Evolutionary conservation across 2,888 invertebrate genomes (phyloP).

Genomic region (Agelastica alni): DNA sequence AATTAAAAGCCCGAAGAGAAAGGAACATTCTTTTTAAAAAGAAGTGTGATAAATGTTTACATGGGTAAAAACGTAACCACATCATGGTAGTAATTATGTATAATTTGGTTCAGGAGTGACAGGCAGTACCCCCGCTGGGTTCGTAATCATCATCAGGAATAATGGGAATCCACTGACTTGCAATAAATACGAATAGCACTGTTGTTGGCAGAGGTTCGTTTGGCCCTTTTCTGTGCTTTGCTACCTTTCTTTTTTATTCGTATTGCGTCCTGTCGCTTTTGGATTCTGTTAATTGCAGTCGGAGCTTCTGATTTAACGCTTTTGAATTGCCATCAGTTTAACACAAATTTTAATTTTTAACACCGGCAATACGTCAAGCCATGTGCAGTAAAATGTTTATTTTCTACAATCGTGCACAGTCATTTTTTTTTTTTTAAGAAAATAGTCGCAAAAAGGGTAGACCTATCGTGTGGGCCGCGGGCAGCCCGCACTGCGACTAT

Average conservation of each 20-base stretch:
- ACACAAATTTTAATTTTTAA: conserved; percentile 42
- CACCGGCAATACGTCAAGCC: conserved; percentile 36
- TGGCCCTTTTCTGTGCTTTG: background rate
- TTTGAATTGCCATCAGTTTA: conserved; percentile 17
- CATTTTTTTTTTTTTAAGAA: too few relatives aligned
- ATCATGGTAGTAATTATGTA: conserved; percentile 55
- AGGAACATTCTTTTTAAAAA: conserved; percentile 8
- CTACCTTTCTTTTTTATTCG: conserved; percentile 2
- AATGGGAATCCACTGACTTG: conserved; percentile 57
- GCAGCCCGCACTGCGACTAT: too few relatives aligned
- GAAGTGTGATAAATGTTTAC: conserved; percentile 46
- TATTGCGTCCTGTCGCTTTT: background rate
- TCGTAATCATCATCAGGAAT: conserved; percentile 56
- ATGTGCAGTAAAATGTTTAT: conserved; percentile 47
- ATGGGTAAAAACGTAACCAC: conserved; percentile 52
- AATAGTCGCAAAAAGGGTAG: too few relatives aligned
- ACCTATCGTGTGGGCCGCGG: too few relatives aligned
- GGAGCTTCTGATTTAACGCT: conserved; percentile 16
- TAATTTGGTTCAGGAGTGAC: conserved; percentile 55
- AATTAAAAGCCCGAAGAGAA: too few relatives aligned
- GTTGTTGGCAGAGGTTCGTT: conserved; percentile 25
- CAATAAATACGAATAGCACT: conserved; percentile 53
- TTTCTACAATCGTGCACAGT: conserved; percentile 48
- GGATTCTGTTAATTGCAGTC: conserved; percentile 6
- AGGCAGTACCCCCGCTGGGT: conserved; percentile 53